Base-by-base conservation (phyloP, 2,888 invertebrate genomes). In the Rotaria socialis region DNA sequence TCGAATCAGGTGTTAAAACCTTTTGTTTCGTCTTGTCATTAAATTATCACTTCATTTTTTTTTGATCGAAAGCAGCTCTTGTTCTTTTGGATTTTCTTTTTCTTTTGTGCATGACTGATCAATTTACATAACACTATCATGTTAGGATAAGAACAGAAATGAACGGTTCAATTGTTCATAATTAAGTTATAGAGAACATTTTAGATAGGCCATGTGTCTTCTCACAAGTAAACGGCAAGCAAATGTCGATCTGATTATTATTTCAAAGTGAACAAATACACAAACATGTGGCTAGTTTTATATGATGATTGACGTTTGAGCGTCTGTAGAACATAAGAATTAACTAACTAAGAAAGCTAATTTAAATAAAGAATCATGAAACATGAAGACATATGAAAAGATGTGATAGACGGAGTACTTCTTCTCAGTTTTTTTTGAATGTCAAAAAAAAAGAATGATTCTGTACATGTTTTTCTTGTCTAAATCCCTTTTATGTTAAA, bases 191-290 rank as follows among this genome's bases (percentile, higher is more conserved):
- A 67, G 24, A 56, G 24, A 56, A 56, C 56, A 56, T 56, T 56
- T 56, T 24, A 24, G 7, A 56, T 56, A 35, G 27, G 67, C 67
- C 67, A 67, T 67, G 67, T 67, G 67, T 41, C 67, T 27, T 67
- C 35, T 67, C 7, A 67, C 35, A 67, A 35, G 16, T 67, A 67
- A 67, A 41, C 67, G 67, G 35, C 19, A 67, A 67, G 67, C 2
- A 67, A 67, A 67, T 41, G 67, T 19, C 41, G 67, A 67, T 67
- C 67, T 67, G 67, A 67, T 67, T 67, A 67, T 67, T 67, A 67
- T 67, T 67, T 67, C 67, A 67, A 67, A 67, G 67, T 67, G 67
- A 67, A 67, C 6, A 67, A 67, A 67, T 67, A 67, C 67, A 67
- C 67, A 67, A 67, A 67, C 67, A 67, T 67, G 67, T 67, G 67